Evolutionary conservation across 2,797 vertebrate species (phyloP), one percentile per base, ranked within the genome.

Genomic region (Pseudocheirus occidentalis): DNA sequence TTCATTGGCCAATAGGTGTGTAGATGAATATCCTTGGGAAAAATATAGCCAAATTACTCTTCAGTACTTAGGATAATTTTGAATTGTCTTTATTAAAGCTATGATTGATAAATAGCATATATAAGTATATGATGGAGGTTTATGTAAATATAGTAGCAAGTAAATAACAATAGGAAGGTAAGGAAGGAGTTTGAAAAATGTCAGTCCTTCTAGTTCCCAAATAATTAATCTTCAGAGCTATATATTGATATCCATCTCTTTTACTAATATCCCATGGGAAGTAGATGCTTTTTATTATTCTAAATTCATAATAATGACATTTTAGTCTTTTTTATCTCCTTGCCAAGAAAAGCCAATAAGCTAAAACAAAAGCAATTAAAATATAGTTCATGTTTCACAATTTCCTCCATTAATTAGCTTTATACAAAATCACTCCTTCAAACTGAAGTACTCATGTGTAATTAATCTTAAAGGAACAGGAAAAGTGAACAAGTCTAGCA

Each of bases 361-460:
- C 95, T 54, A 94, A 62, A 55, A 97, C 21, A 95, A 95, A 96
- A 66, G 91, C 94, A 95, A 97, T 96, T 96, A 97, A 96, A 97
- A 94, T n/a, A 95, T 11, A 96, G 54, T 10, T 66, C 59, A 92
- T 97, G 55, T 94, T 97, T 97, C 96, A 97, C 12, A 94, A 81
- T 92, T 95, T 95, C 57, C 73, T 95, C 90, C 93, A 55, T 94
- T 96, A 97, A 98, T 95, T 97, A 97, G 92, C 34, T 96, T 94
- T 96, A 94, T 29, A 91, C 96, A 93, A 50, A 96, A 92, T 96
- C 90, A 91, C 7, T 94, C 90, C 94, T 95, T 95, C 95, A 95
- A 95, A 95, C 11, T 96, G 97, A 92, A 92, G 92, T 55, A 12
- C 18, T 31, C 5, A 92, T 93, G 5, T 94, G 92, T 94, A 97